Evolutionary conservation across 2,888 invertebrate species (phyloP).

Genomic region (Electrophaes corylata): DNA sequence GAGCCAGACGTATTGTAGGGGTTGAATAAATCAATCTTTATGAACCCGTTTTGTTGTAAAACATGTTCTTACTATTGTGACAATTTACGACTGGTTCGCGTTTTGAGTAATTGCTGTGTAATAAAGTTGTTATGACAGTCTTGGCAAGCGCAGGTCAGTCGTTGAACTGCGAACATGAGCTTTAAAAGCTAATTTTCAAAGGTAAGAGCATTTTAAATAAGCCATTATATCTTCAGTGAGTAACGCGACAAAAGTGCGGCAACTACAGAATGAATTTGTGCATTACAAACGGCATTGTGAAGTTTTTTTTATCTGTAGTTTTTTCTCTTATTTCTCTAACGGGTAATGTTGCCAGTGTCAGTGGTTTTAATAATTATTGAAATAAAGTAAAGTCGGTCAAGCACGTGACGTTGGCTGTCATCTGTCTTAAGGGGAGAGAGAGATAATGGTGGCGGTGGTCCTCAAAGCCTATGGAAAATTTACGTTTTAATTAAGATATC

Average conservation of each 20-base stretch:
- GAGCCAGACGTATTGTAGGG: conserved; percentile 11
- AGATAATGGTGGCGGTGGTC: too few species aligned
- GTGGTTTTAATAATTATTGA: too few species aligned
- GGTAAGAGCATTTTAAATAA: neutral
- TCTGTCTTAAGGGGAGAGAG: too few species aligned
- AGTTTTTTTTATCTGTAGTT: too few species aligned
- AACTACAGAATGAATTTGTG: neutral
- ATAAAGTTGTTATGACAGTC: conserved; percentile 45
- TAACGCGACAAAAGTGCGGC: neutral
- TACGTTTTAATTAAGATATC: too few species aligned
- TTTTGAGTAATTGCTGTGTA: conserved; percentile 36
- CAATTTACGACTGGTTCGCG: conserved; percentile 36
- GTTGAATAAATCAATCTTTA: conserved; percentile 39
- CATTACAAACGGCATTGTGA: neutral
- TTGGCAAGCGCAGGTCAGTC: conserved; percentile 31
- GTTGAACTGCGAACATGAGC: conserved; percentile 13
- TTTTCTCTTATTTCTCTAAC: too few species aligned
- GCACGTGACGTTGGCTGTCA: too few species aligned
- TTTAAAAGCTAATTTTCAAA: conserved; percentile 2
- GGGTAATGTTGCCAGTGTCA: too few species aligned
- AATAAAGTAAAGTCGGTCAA: too few species aligned
- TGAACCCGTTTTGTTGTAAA: conserved; percentile 29
- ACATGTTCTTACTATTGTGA: conserved; percentile 35
- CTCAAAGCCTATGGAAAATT: too few species aligned
- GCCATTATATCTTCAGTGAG: neutral